Percentiles rank a stretch among this genome's conserved stretches.
Conservation (phyloP, 2,888 invertebrate species). For the Drosophila anceps region DNA sequence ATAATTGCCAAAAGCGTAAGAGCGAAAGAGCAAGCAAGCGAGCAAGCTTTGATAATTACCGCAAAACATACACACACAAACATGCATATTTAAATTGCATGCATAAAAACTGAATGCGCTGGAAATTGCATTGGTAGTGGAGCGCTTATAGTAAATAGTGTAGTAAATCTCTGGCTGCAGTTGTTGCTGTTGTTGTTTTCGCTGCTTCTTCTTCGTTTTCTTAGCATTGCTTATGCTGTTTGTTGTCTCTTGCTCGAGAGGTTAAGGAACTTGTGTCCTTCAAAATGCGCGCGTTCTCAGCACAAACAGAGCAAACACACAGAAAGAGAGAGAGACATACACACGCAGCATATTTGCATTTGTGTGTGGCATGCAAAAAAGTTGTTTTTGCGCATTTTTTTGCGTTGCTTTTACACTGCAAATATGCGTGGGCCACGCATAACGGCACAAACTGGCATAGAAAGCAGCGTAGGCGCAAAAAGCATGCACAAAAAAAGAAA, state of each 20-base stretch:
- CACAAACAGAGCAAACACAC: constrained; percentile 26
- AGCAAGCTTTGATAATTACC: constrained; percentile 55
- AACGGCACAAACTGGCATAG: constrained; percentile 60
- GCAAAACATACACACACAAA: constrained; percentile 45
- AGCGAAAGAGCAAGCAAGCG: constrained; percentile 16
- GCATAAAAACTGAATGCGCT: constrained; percentile 5
- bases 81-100: constrained; percentile 5
- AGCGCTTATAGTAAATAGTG: constrained; percentile 70
- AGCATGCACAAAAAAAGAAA: constrained; percentile 9
- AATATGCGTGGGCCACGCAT: constrained; percentile 51
- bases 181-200: constrained; percentile 36
- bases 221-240: constrained; percentile 35
- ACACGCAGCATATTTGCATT: constrained; percentile 24
- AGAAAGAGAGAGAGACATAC: background rate
- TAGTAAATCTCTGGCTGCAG: constrained; percentile 54
- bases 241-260: constrained; percentile 49
- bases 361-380: constrained; percentile 14
- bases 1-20: constrained; percentile 46
- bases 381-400: constrained; percentile 38
- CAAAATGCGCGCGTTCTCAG: constrained; percentile 72
- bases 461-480: constrained; percentile 58
- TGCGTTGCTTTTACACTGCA: constrained; percentile 14
- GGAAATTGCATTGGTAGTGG: constrained; percentile 51
- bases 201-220: constrained; percentile 10
- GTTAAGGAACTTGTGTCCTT: constrained; percentile 79